Percentiles rank a stretch among this genome's conserved stretches.
Evolutionary conservation across 1,140 invertebrate genomes (phyloP).

Genomic region (Apis dorsata): DNA sequence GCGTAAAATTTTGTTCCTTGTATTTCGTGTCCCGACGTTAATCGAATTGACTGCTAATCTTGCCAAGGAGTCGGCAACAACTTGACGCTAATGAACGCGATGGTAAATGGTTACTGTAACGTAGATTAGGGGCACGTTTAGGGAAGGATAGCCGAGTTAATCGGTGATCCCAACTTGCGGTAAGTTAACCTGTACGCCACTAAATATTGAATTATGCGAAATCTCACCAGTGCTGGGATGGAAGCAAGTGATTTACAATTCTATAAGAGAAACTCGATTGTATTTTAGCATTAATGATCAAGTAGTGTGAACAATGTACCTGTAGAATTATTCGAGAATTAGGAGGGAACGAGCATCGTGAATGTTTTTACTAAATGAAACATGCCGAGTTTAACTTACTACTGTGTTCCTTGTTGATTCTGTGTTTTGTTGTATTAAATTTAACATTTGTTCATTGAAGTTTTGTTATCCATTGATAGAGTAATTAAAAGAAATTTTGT

Average conservation of each 20-base stretch:
- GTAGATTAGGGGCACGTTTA: not conserved
- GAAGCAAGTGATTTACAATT: not conserved
- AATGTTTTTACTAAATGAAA: too few relatives aligned
- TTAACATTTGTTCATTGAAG: too few relatives aligned
- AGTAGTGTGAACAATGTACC: too few relatives aligned
- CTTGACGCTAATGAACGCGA: constrained; percentile 34
- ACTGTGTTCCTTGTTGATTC: too few relatives aligned
- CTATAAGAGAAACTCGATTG: too few relatives aligned
- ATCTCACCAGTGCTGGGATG: not conserved
- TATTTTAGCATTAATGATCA: too few relatives aligned
- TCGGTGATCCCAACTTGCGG: constrained; percentile 38
- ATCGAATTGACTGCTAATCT: constrained; percentile 48
- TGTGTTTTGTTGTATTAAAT: too few relatives aligned
- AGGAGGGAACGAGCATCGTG: too few relatives aligned
- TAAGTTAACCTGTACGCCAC: constrained; percentile 14
- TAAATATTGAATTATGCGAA: not conserved
- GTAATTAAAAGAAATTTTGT: too few relatives aligned
- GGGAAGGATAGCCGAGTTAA: constrained; percentile 13
- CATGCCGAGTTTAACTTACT: too few relatives aligned
- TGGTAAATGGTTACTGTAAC: constrained; percentile 37
- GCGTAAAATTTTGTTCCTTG: constrained; percentile 18
- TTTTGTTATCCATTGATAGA: too few relatives aligned
- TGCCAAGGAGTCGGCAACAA: constrained; percentile 6
- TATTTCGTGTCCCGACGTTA: constrained; percentile 15
- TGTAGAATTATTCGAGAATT: too few relatives aligned